phyloP scores from a whole-genome alignment of 1,140 invertebrate species.

The Chelonus insularis region DNA sequence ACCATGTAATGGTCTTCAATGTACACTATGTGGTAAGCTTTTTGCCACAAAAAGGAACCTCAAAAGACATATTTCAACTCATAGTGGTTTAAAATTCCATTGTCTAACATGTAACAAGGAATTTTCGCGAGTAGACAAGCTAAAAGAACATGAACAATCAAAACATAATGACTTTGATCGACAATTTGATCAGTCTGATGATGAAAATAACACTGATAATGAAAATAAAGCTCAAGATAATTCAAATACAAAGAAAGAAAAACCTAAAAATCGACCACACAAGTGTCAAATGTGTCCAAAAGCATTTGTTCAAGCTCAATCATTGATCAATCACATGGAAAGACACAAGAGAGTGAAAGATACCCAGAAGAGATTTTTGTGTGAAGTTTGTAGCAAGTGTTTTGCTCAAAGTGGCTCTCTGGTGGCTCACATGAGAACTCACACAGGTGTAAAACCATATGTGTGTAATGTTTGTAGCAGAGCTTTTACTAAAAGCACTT shows the following conservation, averaged over 20 bases:
- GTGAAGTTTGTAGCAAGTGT: constrained; percentile 53
- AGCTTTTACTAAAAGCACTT: constrained; percentile 58
- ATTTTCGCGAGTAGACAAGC: constrained; percentile 49
- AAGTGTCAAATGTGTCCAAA: constrained; percentile 50
- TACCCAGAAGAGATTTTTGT: constrained; percentile 51
- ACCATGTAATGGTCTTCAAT: constrained; percentile 41
- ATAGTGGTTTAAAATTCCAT: constrained; percentile 47
- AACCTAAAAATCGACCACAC: constrained; percentile 44
- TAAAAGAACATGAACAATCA: constrained; percentile 50
- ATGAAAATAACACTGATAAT: constrained; percentile 39
- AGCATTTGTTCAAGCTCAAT: constrained; percentile 48
- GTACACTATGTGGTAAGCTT: constrained; percentile 50
- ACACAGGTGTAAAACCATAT: constrained; percentile 46
- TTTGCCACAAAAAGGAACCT: constrained; percentile 51
- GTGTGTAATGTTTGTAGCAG: constrained; percentile 56
- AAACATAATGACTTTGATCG: constrained; percentile 46
- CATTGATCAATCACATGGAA: constrained; percentile 49
- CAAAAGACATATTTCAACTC: constrained; percentile 49
- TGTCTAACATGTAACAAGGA: constrained; percentile 48
- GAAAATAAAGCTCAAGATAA: too few relatives aligned
- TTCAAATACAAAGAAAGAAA: too few relatives aligned
- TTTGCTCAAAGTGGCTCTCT: constrained; percentile 52
- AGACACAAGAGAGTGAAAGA: constrained; percentile 49
- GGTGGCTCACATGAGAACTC: constrained; percentile 53
- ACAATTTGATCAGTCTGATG: constrained; percentile 40